Evolutionary conservation across 2,888 invertebrate genomes (phyloP), one percentile per base, ranked within the genome.

Genomic region (Masnerella sp.): DNA sequence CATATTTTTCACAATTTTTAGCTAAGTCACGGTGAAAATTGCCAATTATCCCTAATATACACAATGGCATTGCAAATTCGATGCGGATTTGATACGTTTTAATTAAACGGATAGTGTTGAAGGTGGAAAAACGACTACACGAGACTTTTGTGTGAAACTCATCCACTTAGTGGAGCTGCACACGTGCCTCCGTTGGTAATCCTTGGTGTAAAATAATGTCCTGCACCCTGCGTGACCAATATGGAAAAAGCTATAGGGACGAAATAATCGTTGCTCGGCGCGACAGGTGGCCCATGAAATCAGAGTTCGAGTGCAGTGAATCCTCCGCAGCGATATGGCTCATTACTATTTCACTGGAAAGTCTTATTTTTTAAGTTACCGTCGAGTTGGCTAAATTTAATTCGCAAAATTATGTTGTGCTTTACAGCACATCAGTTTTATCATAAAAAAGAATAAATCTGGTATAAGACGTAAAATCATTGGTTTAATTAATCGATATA

Each of bases 201-300:
- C 64, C 68, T 59, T 76, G 74, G 77, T 77, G 78, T 78, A 78
- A 79, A 82, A 81, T 83, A 82, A 84, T 82, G 81, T 77, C 78
- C 78, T 79, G 80, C 84, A 84, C 82, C 82, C 80, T 79, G 83
- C 84, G 83, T 84, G 82, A 81, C 85, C 78, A 82, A 86, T 82
- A 75, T 77, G 78, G 76, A 65, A 78, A 79, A 82, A 81, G 81
- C 81, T 80, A 80, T 78, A 78, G 81, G 79, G 80, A 79, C 81
- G 79, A 76, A 59, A 76, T 79, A 78, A 67, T 74, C 75, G 69
- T 17, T 49, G 51, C 76, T 68, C 42, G 79, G 78, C 77, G 85
- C 85, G 86, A 86, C 87, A 87, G 87, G 86, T 87, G 87, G 87
- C 82, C 86, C 87, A 86, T 87, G 86, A 87, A 86, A 87, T 87